phyloP scores from a whole-genome alignment of 2,888 invertebrate species.

The Yponomeuta malinellus region DNA sequence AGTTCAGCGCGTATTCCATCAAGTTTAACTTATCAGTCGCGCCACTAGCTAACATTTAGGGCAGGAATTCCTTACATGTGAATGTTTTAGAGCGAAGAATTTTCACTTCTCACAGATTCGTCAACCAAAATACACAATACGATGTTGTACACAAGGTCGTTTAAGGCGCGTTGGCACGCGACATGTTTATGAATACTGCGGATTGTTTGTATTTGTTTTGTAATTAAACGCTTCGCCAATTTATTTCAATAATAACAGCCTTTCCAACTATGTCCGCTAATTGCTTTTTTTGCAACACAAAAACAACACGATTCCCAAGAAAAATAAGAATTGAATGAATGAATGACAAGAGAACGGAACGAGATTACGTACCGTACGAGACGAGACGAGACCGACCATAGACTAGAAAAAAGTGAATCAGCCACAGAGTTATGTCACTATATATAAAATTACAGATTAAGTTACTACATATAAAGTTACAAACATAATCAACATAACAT shows the following conservation, averaged over 20 bases:
- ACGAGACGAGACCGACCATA: too few species aligned
- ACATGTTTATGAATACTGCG: constrained; percentile 26
- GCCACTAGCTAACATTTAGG: constrained; percentile 1
- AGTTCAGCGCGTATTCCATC: constrained; percentile 36
- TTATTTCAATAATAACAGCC: constrained; percentile 15
- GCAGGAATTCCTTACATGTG: background rate
- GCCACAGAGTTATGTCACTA: too few species aligned
- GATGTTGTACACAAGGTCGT: constrained; percentile 53
- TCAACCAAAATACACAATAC: constrained; percentile 47
- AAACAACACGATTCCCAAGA: constrained; percentile 56
- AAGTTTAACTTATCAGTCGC: constrained; percentile 16
- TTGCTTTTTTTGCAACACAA: constrained; percentile 37
- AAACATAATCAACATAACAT: too few species aligned
- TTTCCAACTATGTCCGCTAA: constrained; percentile 22
- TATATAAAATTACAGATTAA: too few species aligned
- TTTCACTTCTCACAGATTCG: constrained; percentile 25
- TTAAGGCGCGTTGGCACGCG: constrained; percentile 28
- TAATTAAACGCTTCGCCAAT: constrained; percentile 8
- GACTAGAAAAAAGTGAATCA: too few species aligned
- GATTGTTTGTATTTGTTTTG: constrained; percentile 11
- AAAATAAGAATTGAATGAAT: constrained; percentile 28
- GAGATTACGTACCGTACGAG: too few species aligned
- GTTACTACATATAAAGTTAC: too few species aligned
- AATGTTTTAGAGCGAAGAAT: background rate
- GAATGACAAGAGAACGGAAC: background rate